phyloP scores from a whole-genome alignment of 2,888 invertebrate genomes.

The Lacanobia oleracea region DNA sequence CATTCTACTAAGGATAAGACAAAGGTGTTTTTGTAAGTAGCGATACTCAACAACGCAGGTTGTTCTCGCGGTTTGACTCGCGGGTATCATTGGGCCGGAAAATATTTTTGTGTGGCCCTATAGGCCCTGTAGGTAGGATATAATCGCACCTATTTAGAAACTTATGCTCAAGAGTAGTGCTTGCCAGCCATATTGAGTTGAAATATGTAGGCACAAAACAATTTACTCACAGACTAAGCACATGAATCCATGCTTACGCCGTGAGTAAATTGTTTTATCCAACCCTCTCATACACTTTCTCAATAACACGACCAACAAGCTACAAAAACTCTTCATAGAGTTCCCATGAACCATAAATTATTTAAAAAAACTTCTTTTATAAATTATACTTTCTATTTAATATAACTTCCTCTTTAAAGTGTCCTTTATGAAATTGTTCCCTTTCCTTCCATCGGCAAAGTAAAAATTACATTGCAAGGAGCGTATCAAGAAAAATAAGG shows the following conservation, averaged over 20 bases:
- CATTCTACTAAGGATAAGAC: no score
- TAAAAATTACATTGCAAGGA: slow-evolving; percentile 43
- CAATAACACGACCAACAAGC: background rate
- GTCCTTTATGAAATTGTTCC: background rate
- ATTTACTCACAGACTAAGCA: no score
- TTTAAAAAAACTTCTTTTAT: background rate
- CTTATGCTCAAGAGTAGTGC: background rate
- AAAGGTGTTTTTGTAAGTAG: no score
- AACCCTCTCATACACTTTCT: background rate
- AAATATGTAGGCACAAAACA: background rate
- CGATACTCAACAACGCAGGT: no score
- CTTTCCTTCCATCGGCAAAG: background rate
- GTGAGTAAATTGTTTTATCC: no score
- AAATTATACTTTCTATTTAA: slow-evolving; percentile 1
- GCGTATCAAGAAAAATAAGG: slow-evolving; percentile 44
- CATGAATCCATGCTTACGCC: no score
- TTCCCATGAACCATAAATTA: background rate
- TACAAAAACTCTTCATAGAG: background rate
- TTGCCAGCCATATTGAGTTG: background rate
- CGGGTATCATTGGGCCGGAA: no score
- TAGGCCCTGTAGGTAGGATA: no score
- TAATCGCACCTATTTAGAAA: background rate
- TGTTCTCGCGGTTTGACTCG: no score
- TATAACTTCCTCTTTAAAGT: slow-evolving; percentile 4
- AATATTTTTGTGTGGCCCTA: no score